Conservation (phyloP, 2,797 vertebrate species). For the Poeciliopsis turneri region DNA sequence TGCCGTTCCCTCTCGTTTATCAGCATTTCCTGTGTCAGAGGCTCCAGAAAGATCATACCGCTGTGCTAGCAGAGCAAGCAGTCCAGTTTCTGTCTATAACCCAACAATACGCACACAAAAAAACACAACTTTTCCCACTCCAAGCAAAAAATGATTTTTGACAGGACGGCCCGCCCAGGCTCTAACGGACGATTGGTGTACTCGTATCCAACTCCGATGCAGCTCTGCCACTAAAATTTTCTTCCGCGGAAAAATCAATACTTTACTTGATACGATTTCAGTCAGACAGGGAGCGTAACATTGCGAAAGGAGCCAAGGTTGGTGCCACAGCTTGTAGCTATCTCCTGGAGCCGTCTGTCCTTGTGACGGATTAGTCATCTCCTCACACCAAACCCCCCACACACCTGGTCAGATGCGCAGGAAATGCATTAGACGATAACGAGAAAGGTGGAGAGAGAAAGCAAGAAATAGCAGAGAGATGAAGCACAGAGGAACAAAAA, state of each 20-base stretch:
- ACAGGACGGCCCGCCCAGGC: neutral
- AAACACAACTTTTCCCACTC: neutral
- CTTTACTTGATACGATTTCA: slow-evolving; percentile 3
- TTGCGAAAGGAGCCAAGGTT: slow-evolving; percentile 45
- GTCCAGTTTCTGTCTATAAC: slow-evolving; percentile 14
- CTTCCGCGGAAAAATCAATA: neutral
- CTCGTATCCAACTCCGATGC: neutral
- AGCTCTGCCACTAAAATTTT: slow-evolving; percentile 7
- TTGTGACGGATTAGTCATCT: slow-evolving; percentile 60
- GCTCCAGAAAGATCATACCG: slow-evolving; percentile 26
- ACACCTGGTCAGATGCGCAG: slow-evolving; percentile 38
- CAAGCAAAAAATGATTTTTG: slow-evolving; percentile 13
- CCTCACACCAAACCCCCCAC: slow-evolving; percentile 1
- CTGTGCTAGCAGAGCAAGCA: slow-evolving; percentile 45
- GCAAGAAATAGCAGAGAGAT: slow-evolving; percentile 5
- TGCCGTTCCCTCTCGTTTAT: slow-evolving; percentile 58
- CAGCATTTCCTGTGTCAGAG: slow-evolving; percentile 63
- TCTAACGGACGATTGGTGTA: slow-evolving; percentile 5
- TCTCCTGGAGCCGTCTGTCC: slow-evolving; percentile 50
- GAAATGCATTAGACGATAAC: slow-evolving; percentile 63
- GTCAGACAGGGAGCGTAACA: slow-evolving; percentile 12
- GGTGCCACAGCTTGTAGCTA: slow-evolving; percentile 42
- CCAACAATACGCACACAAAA: neutral
- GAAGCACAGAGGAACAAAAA: neutral
- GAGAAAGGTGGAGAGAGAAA: slow-evolving; percentile 35